These are phyloP conservation scores for Teleopsis dalmanni DNA, from an alignment of 1,140 invertebrate species.

Conservation along the genomic window DNA sequence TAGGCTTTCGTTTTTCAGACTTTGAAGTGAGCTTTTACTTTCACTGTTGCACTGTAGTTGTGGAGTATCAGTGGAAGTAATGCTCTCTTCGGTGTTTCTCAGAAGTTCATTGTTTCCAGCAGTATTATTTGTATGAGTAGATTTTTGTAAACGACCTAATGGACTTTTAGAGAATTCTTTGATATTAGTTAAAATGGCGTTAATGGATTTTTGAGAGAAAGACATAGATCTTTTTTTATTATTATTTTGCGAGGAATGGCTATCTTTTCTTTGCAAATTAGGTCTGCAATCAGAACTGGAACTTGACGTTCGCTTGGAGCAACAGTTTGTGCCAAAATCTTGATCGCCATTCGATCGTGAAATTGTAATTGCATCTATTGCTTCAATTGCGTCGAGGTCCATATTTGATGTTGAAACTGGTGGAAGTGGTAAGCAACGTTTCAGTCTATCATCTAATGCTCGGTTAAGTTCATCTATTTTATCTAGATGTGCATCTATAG, in stretches of 20 bases:
- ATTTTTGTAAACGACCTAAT: slow-evolving; percentile 19
- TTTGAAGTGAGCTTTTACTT: neutral
- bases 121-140: slow-evolving; percentile 1
- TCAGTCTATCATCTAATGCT: slow-evolving; percentile 33
- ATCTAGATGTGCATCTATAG: slow-evolving; percentile 38
- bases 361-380: slow-evolving; percentile 17
- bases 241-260: slow-evolving; percentile 12
- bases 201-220: slow-evolving; percentile 39
- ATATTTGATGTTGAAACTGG: slow-evolving; percentile 6
- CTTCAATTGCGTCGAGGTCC: slow-evolving; percentile 34
- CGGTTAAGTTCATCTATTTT: slow-evolving; percentile 38
- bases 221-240: slow-evolving; percentile 35
- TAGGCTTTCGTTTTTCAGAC: too few relatives aligned
- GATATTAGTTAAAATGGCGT: slow-evolving; percentile 33
- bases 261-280: slow-evolving; percentile 14
- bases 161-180: slow-evolving; percentile 40
- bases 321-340: slow-evolving; percentile 4
- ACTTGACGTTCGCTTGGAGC: slow-evolving; percentile 26
- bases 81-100: neutral
- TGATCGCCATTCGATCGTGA: slow-evolving; percentile 10
- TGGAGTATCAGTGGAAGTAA: slow-evolving; percentile 1
- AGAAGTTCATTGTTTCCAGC: neutral
- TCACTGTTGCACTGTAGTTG: neutral
- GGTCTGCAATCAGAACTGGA: slow-evolving; percentile 32
- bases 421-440: slow-evolving; percentile 17